Evolutionary conservation across 1,140 invertebrate genomes (phyloP).

Genomic region (Fopius arisanus): DNA sequence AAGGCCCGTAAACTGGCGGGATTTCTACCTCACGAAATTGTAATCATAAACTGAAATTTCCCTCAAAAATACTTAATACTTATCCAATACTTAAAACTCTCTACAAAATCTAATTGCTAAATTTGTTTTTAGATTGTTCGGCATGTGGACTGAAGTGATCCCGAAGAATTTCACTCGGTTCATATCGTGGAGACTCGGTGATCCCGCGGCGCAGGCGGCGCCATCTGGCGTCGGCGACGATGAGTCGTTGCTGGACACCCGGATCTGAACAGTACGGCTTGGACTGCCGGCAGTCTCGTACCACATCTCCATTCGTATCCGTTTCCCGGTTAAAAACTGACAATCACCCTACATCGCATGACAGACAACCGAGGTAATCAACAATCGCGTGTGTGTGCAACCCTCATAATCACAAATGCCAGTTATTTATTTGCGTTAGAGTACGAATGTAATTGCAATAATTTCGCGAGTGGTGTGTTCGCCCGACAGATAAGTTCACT

Average conservation of each 20-base stretch:
- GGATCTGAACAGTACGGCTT: slow-evolving; percentile 53
- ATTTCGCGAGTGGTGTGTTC: not conserved
- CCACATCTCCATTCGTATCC: slow-evolving; percentile 11
- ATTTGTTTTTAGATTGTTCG: no score
- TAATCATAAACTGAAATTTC: no score
- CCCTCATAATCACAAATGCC: not conserved
- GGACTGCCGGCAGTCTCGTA: slow-evolving; percentile 51
- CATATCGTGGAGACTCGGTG: not conserved
- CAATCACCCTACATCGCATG: not conserved
- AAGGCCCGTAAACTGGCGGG: no score
- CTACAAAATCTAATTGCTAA: no score
- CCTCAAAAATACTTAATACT: no score
- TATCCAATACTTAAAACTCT: no score
- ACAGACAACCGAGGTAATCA: not conserved
- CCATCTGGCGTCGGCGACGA: slow-evolving; percentile 17
- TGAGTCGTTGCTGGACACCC: not conserved
- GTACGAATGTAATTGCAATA: not conserved
- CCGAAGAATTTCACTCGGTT: not conserved
- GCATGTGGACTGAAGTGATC: no score
- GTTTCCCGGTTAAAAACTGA: not conserved
- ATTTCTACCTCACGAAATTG: no score
- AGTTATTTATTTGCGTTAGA: not conserved
- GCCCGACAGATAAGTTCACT: slow-evolving; percentile 15
- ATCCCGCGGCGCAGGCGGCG: not conserved
- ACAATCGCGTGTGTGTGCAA: not conserved